Percentiles rank a stretch among this genome's conserved stretches.
phyloP scores from a whole-genome alignment of 1,140 invertebrate genomes.

The Hydropsyche tenuis region DNA sequence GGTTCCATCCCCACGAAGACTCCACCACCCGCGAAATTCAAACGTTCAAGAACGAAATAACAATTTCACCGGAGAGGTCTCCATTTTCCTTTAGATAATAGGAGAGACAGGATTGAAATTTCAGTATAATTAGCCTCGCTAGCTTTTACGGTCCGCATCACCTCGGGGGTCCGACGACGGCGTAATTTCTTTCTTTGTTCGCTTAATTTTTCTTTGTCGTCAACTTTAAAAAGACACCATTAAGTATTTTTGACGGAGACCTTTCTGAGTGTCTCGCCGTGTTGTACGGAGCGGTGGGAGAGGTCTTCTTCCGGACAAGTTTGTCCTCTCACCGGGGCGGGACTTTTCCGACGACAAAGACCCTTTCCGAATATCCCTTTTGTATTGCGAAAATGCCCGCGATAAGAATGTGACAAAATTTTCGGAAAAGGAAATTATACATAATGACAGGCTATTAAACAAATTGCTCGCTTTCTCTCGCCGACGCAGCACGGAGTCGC shows the following conservation, averaged over 20 bases:
- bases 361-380: slow-evolving; percentile 28
- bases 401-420: slow-evolving; percentile 43
- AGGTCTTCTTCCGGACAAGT: not conserved
- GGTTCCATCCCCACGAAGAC: not conserved
- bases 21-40: not conserved
- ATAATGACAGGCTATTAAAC: slow-evolving; percentile 37
- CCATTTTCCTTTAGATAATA: slow-evolving; percentile 27
- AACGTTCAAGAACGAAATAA: slow-evolving; percentile 16
- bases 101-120: slow-evolving; percentile 34
- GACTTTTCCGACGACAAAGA: slow-evolving; percentile 31
- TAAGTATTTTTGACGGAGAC: slow-evolving; percentile 34
- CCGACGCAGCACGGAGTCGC: not conserved
- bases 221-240: slow-evolving; percentile 39
- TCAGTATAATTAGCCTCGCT: slow-evolving; percentile 33
- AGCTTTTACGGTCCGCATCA: slow-evolving; percentile 18
- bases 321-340: not conserved
- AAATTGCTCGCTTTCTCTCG: slow-evolving; percentile 20
- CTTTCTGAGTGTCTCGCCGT: not conserved
- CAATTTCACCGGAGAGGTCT: slow-evolving; percentile 18
- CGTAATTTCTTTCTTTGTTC: slow-evolving; percentile 38
- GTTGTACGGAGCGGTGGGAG: too few relatives aligned
- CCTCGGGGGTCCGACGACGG: slow-evolving; percentile 1
- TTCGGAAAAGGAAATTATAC: slow-evolving; percentile 40
- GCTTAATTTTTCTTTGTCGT: slow-evolving; percentile 41
- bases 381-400: slow-evolving; percentile 15